A percentile compares a stretch with the other conserved stretches of the same genome.
phyloP scores from a whole-genome alignment of 2,113 vertebrate genomes.

The Carlito syrichta region DNA sequence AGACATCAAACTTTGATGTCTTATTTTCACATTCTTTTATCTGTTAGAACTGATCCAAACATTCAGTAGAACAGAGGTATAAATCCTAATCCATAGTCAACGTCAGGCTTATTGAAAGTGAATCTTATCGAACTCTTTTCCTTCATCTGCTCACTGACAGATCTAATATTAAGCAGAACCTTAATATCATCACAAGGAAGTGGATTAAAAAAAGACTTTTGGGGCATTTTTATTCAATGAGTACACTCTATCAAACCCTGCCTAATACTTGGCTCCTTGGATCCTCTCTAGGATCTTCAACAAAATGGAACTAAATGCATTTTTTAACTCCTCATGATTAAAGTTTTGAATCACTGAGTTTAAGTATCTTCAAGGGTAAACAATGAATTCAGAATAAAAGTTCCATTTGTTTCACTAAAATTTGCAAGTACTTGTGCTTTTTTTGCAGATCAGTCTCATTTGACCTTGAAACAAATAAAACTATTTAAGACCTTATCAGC shows the following conservation, averaged over 20 bases:
- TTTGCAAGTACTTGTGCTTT: neutral
- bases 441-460: neutral
- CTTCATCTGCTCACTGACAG: neutral
- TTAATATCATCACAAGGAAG: neutral
- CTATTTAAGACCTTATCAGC: neutral
- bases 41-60: neutral
- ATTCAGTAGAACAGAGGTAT: neutral
- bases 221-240: neutral
- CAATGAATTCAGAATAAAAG: neutral
- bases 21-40: constrained; percentile 8
- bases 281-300: neutral
- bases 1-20: neutral
- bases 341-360: neutral
- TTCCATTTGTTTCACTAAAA: neutral
- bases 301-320: neutral
- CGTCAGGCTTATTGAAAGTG: neutral
- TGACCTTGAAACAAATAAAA: constrained; percentile 20
- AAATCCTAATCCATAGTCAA: neutral
- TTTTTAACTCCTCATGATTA: neutral
- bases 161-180: neutral
- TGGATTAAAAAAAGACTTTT: neutral
- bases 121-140: neutral
- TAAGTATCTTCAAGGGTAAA: neutral
- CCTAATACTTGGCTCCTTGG: neutral
- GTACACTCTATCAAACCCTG: neutral